A percentile compares a stretch with the other conserved stretches of the same genome.
Conservation (phyloP, 2,113 vertebrate genomes). For the Cephalopholis sonnerati region DNA sequence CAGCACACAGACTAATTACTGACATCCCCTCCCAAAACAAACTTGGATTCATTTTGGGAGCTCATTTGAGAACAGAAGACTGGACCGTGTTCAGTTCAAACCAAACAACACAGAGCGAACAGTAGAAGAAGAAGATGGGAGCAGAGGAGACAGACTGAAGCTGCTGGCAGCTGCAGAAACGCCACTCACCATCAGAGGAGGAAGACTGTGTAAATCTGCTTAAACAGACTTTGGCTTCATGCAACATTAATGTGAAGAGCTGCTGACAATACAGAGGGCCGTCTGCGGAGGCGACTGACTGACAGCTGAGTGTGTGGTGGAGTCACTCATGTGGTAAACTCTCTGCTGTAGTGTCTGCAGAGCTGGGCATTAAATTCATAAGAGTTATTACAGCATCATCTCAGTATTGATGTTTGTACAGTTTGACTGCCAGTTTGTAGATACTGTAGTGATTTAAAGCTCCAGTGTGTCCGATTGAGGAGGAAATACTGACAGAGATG, state of each 20-base stretch:
- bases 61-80: no score
- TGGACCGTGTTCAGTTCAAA: no score
- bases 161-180: constrained; percentile 1
- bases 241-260: constrained; percentile 34
- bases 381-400: no score
- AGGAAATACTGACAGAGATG: no score
- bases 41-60: no score
- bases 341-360: neutral
- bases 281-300: neutral
- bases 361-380: neutral
- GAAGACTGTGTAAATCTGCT: constrained; percentile 21
- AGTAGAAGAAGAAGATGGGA: neutral
- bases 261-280: neutral
- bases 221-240: constrained; percentile 43
- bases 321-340: neutral
- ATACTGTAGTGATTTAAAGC: no score
- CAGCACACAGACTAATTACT: no score
- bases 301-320: neutral
- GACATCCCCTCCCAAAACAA: no score
- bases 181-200: constrained; percentile 8
- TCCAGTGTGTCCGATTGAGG: no score
- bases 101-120: neutral
- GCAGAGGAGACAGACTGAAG: neutral
- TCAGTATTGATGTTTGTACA: no score
- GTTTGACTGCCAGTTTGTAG: no score